Percentiles rank a stretch among this genome's conserved stretches.
phyloP scores from a whole-genome alignment of 2,113 vertebrate species.

The Prionailurus viverrinus region DNA sequence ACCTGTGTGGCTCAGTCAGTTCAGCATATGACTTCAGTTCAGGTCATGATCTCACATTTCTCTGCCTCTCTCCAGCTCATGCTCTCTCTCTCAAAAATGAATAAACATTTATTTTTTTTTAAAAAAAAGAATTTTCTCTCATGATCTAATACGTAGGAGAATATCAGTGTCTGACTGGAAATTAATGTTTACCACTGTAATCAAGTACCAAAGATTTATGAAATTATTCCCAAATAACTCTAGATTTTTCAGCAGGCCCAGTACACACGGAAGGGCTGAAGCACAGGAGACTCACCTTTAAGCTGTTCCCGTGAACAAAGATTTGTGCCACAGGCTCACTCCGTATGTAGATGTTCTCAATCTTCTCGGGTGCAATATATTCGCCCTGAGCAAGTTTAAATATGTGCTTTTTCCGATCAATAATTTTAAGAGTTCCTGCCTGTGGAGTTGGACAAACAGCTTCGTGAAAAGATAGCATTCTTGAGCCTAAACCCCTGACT shows the following conservation, averaged over 20 bases:
- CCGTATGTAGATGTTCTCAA: conserved; percentile 98
- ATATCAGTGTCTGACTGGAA: background rate
- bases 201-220: background rate
- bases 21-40: too few relatives aligned
- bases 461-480: background rate
- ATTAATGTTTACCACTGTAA: background rate
- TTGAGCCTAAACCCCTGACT: background rate
- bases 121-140: background rate
- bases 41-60: too few relatives aligned
- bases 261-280: background rate
- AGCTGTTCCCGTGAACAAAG: conserved; percentile 97
- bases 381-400: conserved; percentile 99
- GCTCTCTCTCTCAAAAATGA: too few relatives aligned
- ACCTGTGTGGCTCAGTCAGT: too few relatives aligned
- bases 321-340: conserved; percentile 96
- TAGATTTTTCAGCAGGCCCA: background rate
- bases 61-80: too few relatives aligned
- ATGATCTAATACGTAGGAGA: background rate
- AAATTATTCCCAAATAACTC: background rate
- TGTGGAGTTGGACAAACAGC: conserved; percentile 81
- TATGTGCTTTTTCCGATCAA: conserved; percentile 99
- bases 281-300: conserved; percentile 90
- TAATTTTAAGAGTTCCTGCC: conserved; percentile 98
- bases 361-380: conserved; percentile 98
- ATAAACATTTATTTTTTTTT: too few relatives aligned